These are phyloP conservation scores for Otocyon megalotis DNA, from an alignment of 2,113 vertebrate species.

Conservation along the genomic window DNA sequence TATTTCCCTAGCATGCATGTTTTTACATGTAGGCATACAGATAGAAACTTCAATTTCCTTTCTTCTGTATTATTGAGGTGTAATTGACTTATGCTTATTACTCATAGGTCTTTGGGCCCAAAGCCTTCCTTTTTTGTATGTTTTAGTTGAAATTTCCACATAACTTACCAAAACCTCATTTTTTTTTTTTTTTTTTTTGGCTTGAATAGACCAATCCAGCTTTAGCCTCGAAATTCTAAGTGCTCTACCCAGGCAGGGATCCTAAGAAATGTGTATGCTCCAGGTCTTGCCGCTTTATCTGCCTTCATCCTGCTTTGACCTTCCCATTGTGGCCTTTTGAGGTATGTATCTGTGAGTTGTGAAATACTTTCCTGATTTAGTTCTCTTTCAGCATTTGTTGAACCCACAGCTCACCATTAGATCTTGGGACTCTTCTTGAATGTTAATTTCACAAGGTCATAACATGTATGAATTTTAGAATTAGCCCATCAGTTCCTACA, in stretches of 20 bases:
- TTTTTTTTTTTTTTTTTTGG: neutral
- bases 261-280: neutral
- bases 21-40: neutral
- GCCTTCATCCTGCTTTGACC: neutral
- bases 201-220: neutral
- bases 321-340: neutral
- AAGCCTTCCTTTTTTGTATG: neutral
- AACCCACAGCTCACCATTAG: neutral
- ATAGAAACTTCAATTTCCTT: neutral
- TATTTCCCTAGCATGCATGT: neutral
- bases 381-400: neutral
- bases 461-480: neutral
- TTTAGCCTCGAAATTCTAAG: neutral
- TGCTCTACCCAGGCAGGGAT: neutral
- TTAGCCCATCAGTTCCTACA: neutral
- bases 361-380: neutral
- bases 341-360: too few relatives aligned
- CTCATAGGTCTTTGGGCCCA: neutral
- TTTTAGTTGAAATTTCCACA: neutral
- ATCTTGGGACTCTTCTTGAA: neutral
- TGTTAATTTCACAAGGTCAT: neutral
- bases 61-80: neutral
- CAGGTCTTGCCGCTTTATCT: neutral
- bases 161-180: neutral
- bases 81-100: neutral